Conservation (phyloP, 1,140 invertebrate genomes). For the Sinella curviseta region DNA sequence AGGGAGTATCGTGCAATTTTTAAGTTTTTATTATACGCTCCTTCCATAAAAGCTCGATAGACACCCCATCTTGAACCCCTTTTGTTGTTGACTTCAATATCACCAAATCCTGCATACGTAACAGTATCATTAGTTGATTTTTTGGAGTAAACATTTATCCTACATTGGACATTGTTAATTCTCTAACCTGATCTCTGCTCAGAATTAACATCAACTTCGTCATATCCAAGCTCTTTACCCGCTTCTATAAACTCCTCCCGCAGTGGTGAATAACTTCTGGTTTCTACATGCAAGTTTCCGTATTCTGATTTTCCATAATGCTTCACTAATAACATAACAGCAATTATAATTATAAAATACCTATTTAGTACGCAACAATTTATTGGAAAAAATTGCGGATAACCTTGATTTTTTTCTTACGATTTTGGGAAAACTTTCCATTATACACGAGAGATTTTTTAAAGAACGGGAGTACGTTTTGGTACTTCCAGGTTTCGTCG, state of each 20-base stretch:
- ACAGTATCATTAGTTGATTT: background rate
- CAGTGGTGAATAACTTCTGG: constrained; percentile 56
- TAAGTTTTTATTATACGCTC: background rate
- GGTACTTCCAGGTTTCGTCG: background rate
- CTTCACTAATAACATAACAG: constrained; percentile 19
- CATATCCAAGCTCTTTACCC: constrained; percentile 62
- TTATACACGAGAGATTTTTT: constrained; percentile 4
- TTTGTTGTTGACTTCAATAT: background rate
- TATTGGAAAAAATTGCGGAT: background rate
- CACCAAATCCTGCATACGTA: constrained; percentile 14
- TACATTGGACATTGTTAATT: background rate
- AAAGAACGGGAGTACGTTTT: background rate
- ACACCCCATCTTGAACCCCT: background rate
- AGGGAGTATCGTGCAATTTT: constrained; percentile 1
- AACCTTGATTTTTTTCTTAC: constrained; percentile 19
- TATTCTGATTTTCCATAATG: constrained; percentile 30
- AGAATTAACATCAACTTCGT: constrained; percentile 23
- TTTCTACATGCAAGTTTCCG: constrained; percentile 29
- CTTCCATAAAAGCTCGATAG: background rate
- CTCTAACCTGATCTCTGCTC: constrained; percentile 13
- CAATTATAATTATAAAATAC: background rate
- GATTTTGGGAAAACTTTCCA: background rate
- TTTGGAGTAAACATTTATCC: background rate
- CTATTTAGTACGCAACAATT: background rate
- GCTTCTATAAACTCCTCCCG: constrained; percentile 68